A percentile compares a stretch with the other conserved stretches of the same genome.
Conservation (phyloP, 2,797 vertebrate species). For the Chaunax sp. region DNA sequence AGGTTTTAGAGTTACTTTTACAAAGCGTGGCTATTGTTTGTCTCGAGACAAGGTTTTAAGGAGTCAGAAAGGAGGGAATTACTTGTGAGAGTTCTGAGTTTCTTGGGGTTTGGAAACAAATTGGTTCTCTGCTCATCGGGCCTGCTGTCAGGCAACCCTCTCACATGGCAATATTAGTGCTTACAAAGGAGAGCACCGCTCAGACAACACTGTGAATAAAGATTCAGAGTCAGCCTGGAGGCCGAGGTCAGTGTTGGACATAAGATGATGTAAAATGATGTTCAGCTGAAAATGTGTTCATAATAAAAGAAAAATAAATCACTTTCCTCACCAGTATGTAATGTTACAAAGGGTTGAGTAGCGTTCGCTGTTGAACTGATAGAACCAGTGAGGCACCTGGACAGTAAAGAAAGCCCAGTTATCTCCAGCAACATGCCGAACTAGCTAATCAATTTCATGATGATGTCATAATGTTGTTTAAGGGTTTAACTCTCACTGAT, state of each 20-base stretch:
- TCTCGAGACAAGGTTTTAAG: slow-evolving; percentile 82
- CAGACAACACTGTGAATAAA: slow-evolving; percentile 17
- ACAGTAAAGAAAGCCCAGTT: too few species aligned
- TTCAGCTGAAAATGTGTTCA: background rate
- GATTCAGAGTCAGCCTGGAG: slow-evolving; percentile 29
- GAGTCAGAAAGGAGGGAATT: slow-evolving; percentile 82
- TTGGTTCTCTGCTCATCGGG: slow-evolving; percentile 79
- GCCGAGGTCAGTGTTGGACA: slow-evolving; percentile 2
- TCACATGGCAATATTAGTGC: slow-evolving; percentile 54
- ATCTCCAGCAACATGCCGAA: too few species aligned
- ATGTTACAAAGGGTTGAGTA: background rate
- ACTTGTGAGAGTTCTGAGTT: slow-evolving; percentile 82
- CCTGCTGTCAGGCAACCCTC: slow-evolving; percentile 64
- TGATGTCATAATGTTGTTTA: too few species aligned
- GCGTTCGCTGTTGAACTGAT: too few species aligned
- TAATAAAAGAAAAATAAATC: background rate
- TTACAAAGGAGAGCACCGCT: slow-evolving; percentile 18
- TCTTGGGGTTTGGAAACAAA: slow-evolving; percentile 84
- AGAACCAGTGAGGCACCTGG: too few species aligned
- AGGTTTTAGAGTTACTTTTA: slow-evolving; percentile 85
- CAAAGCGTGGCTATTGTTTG: slow-evolving; percentile 86
- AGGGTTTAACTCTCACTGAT: too few species aligned
- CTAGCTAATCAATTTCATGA: too few species aligned
- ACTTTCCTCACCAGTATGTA: background rate
- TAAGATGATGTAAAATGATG: background rate